Conservation (phyloP, 2,113 vertebrate genomes). For the Rhynchopsitta pachyrhyncha region DNA sequence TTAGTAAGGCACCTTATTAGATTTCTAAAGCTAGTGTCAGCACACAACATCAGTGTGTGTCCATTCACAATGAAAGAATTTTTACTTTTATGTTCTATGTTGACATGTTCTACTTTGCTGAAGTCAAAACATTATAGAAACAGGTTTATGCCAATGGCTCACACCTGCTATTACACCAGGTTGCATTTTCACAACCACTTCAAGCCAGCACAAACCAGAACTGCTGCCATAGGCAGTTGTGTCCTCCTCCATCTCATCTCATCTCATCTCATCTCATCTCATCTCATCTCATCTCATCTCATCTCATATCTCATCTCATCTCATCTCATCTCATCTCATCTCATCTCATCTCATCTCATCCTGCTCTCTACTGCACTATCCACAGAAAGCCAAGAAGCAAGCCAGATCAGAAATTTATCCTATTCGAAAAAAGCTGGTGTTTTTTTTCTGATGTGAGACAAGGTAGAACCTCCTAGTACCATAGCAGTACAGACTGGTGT, state of each 20-base stretch:
- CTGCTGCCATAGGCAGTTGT: fast-evolving
- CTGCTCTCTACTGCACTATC: not conserved
- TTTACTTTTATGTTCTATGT: not conserved
- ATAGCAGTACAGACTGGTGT: not conserved
- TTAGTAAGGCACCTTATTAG: not conserved
- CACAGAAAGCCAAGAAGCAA: not conserved
- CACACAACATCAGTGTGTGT: not conserved
- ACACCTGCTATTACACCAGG: fast-evolving
- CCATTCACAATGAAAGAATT: not conserved
- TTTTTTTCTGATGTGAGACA: not conserved
- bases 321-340: too few relatives aligned
- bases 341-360: not conserved
- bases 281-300: too few relatives aligned
- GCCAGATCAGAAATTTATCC: not conserved
- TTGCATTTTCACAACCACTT: not conserved
- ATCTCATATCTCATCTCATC: too few relatives aligned
- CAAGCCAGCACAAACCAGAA: not conserved
- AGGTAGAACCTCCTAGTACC: not conserved
- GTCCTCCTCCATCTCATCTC: not conserved
- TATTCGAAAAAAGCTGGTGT: fast-evolving
- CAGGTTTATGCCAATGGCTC: not conserved
- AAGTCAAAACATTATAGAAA: not conserved
- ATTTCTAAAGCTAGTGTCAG: not conserved
- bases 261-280: too few relatives aligned
- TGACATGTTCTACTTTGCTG: not conserved